Percentiles rank a stretch among this genome's conserved stretches.
Conservation (phyloP, 2,113 vertebrate species). For the Burhinus oedicnemus region DNA sequence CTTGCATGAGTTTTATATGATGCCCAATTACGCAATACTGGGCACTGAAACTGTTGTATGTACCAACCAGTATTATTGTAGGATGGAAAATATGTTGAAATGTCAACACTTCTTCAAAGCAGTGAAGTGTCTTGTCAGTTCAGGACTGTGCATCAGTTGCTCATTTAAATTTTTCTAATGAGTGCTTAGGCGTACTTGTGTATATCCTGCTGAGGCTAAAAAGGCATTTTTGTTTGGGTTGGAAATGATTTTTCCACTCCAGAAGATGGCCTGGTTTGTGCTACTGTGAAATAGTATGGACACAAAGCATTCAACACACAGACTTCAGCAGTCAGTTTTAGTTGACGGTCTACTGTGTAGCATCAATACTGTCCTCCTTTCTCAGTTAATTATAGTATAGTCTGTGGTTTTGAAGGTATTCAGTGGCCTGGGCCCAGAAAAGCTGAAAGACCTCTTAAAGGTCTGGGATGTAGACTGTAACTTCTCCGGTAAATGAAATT, state of each 20-base stretch:
- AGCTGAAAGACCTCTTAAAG: neutral
- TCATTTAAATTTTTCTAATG: slow-evolving; percentile 43
- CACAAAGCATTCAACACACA: neutral
- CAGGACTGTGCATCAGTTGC: neutral
- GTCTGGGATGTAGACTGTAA: neutral
- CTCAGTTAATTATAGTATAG: neutral
- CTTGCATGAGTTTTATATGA: neutral
- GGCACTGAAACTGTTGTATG: neutral
- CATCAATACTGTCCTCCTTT: neutral
- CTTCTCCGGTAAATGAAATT: neutral
- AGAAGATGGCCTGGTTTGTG: neutral
- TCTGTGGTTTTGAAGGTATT: neutral
- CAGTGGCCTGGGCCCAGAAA: neutral
- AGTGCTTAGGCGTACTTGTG: neutral
- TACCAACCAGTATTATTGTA: neutral
- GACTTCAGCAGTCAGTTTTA: neutral
- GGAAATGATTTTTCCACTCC: slow-evolving; percentile 1
- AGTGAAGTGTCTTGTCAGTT: neutral
- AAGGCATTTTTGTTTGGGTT: neutral
- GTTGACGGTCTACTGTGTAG: neutral
- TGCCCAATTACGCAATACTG: neutral
- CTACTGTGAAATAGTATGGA: neutral
- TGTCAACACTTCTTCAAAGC: neutral
- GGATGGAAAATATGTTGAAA: slow-evolving; percentile 5
- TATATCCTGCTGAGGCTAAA: slow-evolving; percentile 15